Conservation (phyloP, 2,888 invertebrate species). For the Pristionchus entomophagus region DNA sequence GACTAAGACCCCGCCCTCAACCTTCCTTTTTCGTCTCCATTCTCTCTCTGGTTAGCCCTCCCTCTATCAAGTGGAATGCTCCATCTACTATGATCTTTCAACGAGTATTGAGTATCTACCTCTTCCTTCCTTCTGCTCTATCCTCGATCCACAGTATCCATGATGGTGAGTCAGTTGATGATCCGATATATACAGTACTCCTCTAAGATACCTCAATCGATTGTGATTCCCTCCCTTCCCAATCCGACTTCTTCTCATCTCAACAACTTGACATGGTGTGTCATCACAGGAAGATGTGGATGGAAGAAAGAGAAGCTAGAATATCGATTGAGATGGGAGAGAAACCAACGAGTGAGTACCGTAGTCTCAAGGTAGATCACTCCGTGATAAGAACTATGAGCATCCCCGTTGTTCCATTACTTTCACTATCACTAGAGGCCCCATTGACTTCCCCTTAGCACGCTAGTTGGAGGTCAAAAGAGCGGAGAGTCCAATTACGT, state of each 20-base stretch:
- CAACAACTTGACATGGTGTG: slow-evolving; percentile 59
- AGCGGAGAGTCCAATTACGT: background rate
- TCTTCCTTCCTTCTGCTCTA: background rate
- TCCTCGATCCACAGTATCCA: slow-evolving; percentile 7
- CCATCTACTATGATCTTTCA: slow-evolving; percentile 27
- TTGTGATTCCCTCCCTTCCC: slow-evolving; percentile 43
- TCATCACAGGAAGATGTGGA: slow-evolving; percentile 68
- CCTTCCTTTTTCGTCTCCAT: slow-evolving; percentile 33
- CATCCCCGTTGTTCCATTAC: background rate
- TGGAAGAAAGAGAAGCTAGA: slow-evolving; percentile 60
- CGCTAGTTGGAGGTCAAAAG: slow-evolving; percentile 31
- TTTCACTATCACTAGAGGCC: slow-evolving; percentile 38
- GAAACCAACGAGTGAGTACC: slow-evolving; percentile 40
- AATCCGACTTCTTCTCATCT: slow-evolving; percentile 46
- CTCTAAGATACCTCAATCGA: slow-evolving; percentile 22
- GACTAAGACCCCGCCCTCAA: slow-evolving; percentile 28
- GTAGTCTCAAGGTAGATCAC: too few species aligned
- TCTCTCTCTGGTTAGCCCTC: slow-evolving; percentile 35
- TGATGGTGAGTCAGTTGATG: slow-evolving; percentile 2
- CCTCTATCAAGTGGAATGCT: slow-evolving; percentile 30
- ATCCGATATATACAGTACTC: slow-evolving; percentile 1
- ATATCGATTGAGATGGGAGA: slow-evolving; percentile 46
- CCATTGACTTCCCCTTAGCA: background rate
- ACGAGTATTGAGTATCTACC: slow-evolving; percentile 35
- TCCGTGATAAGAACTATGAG: background rate